Base-by-base conservation (phyloP, 2,888 invertebrate genomes). In the Leptogaster cylindrica region DNA sequence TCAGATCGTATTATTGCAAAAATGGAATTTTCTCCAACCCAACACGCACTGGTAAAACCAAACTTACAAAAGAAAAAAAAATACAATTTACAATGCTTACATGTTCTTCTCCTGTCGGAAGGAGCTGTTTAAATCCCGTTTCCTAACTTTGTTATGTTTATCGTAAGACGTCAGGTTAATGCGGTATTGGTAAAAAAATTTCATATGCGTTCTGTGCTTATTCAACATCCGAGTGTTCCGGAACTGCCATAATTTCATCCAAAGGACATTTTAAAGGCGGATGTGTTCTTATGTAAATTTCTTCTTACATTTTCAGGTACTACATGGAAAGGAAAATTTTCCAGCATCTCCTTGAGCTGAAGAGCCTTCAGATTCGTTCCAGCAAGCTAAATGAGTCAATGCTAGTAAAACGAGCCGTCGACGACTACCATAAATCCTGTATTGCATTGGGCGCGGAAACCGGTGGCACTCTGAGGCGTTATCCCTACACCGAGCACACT, bases 261-360 rank as follows among this genome's bases (percentile, higher is more conserved):
- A 46, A 51, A 51, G 51, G 12, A 14, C 7, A 14, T 2, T 10
- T 5, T 25, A 25, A n/a, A n/a, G n/a, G n/a, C n/a, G n/a, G 8
- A 1, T 25, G 14, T 28, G 14, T 51, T n/a, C n/a, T n/a, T n/a
- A n/a, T n/a, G n/a, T 12, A 23, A 48, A n/a, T 69, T 16, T 36
- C 36, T 12, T n/a, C n/a, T 52, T 64, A 28, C 31, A n/a, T 67
- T 76, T 83, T 69, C 78, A 89, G 95, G 77, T 95, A 95, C 79
- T 93, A 95, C 75, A 86, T 94, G 76, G 95, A 96, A 80, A 84
- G 95, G 68, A 92, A 93, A 77, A 91, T 96, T 74, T 95, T 97
- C 79, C 94, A 96, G 77, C 95, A 96, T 79, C 84, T 97, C 67
- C 84, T 96, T 75, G 96, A 97, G 77, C 81, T 97, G 63, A 97